Percentiles rank a stretch among this genome's conserved stretches.
phyloP scores from a whole-genome alignment of 2,888 invertebrate species.

The Platycheirus rosarum region DNA sequence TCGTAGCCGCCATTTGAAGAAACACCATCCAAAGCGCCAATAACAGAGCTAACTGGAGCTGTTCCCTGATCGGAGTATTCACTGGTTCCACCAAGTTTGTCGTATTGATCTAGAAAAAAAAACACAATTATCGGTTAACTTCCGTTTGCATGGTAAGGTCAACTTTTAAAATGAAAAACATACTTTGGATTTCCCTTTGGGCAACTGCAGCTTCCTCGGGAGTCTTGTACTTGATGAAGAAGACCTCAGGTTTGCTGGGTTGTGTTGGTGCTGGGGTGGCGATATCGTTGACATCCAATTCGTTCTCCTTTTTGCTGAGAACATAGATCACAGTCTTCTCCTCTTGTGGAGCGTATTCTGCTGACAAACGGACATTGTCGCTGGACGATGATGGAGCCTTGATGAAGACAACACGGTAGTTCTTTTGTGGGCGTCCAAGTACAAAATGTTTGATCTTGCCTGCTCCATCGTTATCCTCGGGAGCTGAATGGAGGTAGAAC shows the following conservation, averaged over 20 bases:
- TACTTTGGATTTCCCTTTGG: constrained; percentile 80
- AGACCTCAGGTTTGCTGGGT: constrained; percentile 80
- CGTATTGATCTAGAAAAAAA: constrained; percentile 78
- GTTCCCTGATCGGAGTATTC: constrained; percentile 79
- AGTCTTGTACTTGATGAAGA: constrained; percentile 82
- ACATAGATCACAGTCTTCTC: constrained; percentile 82
- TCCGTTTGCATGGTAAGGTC: background rate
- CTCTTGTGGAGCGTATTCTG: constrained; percentile 80
- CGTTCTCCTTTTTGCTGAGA: constrained; percentile 79
- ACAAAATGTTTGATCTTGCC: constrained; percentile 77
- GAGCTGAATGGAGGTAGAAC: constrained; percentile 80
- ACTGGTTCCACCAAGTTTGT: constrained; percentile 79
- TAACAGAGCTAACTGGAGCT: constrained; percentile 79
- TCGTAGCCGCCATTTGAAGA: constrained; percentile 78
- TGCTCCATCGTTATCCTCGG: constrained; percentile 79
- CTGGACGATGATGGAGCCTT: constrained; percentile 78
- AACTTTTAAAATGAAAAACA: background rate
- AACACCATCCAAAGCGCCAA: constrained; percentile 77
- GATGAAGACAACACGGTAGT: constrained; percentile 82
- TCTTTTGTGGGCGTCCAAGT: constrained; percentile 79
- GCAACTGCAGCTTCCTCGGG: constrained; percentile 81
- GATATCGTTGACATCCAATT: constrained; percentile 78
- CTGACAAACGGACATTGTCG: constrained; percentile 76
- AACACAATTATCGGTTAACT: background rate
- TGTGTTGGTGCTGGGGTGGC: constrained; percentile 78